phyloP scores from a whole-genome alignment of 2,888 invertebrate genomes.

The Portevinia maculata region DNA sequence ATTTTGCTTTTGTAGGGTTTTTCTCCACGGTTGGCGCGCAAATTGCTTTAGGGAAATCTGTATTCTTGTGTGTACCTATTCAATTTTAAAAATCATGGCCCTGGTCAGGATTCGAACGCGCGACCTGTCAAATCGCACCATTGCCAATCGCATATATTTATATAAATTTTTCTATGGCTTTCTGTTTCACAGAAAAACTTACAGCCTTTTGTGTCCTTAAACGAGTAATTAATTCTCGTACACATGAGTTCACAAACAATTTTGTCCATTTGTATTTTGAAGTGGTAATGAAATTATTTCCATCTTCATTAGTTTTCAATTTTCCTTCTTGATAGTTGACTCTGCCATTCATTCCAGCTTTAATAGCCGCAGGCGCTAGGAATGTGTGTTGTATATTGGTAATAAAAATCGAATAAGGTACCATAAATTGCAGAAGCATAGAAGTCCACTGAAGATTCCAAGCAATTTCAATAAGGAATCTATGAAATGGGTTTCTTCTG shows the following conservation, averaged over 20 bases:
- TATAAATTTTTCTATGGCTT: background rate
- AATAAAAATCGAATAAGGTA: slow-evolving; percentile 70
- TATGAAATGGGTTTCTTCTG: slow-evolving; percentile 56
- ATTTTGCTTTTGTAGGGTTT: too few relatives aligned
- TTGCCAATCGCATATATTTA: too few relatives aligned
- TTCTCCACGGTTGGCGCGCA: too few relatives aligned
- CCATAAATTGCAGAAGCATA: slow-evolving; percentile 70
- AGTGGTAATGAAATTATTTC: slow-evolving; percentile 60
- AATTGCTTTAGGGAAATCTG: too few relatives aligned
- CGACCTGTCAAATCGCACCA: too few relatives aligned
- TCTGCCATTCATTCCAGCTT: slow-evolving; percentile 30
- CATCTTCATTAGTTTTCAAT: slow-evolving; percentile 71
- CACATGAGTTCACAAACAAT: slow-evolving; percentile 37
- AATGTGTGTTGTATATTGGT: slow-evolving; percentile 58
- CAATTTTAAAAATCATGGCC: too few relatives aligned
- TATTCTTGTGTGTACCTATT: too few relatives aligned
- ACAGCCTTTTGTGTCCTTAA: background rate
- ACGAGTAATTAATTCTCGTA: slow-evolving; percentile 17
- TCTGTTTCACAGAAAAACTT: background rate
- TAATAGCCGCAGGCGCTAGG: slow-evolving; percentile 46
- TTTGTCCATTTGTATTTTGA: slow-evolving; percentile 45
- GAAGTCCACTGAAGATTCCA: slow-evolving; percentile 52
- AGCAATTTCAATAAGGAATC: slow-evolving; percentile 66
- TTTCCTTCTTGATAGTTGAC: slow-evolving; percentile 64
- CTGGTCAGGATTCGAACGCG: too few relatives aligned